These are phyloP conservation scores for Cichlasoma orientale DNA, from an alignment of 2,797 vertebrate species.

Conservation along the genomic window DNA sequence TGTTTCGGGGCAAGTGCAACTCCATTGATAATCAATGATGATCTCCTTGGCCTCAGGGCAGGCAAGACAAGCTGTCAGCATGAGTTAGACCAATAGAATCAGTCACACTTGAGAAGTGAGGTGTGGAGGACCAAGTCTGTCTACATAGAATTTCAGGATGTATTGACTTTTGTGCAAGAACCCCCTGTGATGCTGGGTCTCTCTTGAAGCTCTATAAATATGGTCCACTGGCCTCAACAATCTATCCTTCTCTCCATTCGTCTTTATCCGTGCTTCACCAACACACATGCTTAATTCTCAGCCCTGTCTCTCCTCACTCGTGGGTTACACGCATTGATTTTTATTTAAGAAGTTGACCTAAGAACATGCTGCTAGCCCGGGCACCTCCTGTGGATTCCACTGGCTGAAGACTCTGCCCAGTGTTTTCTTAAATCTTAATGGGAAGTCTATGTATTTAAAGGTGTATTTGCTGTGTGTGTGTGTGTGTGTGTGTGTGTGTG, in stretches of 20 bases:
- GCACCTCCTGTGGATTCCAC: background rate
- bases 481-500: background rate
- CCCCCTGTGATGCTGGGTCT: slow-evolving; percentile 3
- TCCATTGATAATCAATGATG: slow-evolving; percentile 65
- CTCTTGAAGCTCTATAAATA: slow-evolving; percentile 30
- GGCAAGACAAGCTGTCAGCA: slow-evolving; percentile 23
- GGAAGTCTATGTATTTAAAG: background rate
- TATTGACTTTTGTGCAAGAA: slow-evolving; percentile 43
- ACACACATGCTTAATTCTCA: slow-evolving; percentile 31
- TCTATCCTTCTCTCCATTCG: slow-evolving; percentile 9
- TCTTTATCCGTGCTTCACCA: background rate
- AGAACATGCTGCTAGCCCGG: slow-evolving; percentile 15
- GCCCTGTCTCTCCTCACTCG: background rate
- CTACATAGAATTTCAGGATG: slow-evolving; percentile 34
- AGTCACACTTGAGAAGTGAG: slow-evolving; percentile 54
- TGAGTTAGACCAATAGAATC: slow-evolving; percentile 55
- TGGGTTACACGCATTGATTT: slow-evolving; percentile 47
- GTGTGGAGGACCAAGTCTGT: slow-evolving; percentile 20
- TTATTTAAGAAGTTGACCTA: slow-evolving; percentile 28
- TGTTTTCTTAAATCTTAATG: slow-evolving; percentile 12
- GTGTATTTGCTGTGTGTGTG: slow-evolving; percentile 6
- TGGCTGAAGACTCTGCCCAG: slow-evolving; percentile 4
- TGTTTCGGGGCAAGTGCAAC: slow-evolving; percentile 39
- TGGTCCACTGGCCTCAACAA: slow-evolving; percentile 20
- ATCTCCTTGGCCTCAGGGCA: slow-evolving; percentile 36